phyloP scores from a whole-genome alignment of 2,113 vertebrate species.

The Ancistrus triradiatus region DNA sequence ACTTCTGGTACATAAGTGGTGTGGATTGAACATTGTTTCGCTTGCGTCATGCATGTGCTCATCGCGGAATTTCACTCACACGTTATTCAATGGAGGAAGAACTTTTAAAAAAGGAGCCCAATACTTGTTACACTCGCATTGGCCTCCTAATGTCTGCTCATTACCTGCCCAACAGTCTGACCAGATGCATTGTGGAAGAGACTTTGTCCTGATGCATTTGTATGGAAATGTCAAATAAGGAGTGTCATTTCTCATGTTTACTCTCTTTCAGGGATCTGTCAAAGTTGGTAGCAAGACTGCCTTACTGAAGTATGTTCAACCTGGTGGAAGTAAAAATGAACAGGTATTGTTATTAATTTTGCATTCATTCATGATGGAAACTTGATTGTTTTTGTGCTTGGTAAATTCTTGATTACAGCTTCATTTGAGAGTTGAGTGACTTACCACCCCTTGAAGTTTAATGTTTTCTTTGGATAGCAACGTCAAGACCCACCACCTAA shows the following conservation, averaged over 20 bases:
- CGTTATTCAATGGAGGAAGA: too few species aligned
- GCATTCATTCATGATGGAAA: background rate
- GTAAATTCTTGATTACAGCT: background rate
- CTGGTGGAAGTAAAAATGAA: constrained; percentile 54
- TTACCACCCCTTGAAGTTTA: too few species aligned
- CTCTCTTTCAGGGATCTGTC: constrained; percentile 85
- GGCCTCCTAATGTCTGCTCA: background rate
- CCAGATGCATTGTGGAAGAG: constrained; percentile 56
- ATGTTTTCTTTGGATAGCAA: constrained; percentile 15
- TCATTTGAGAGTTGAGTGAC: background rate
- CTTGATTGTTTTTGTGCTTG: background rate
- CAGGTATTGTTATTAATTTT: constrained; percentile 50
- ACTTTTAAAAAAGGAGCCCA: too few species aligned
- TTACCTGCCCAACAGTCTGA: background rate
- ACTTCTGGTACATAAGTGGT: too few species aligned
- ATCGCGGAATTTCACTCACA: too few species aligned
- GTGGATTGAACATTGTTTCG: too few species aligned
- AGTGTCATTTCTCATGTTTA: constrained; percentile 27
- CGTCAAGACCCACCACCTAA: constrained; percentile 66
- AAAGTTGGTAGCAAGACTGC: constrained; percentile 85
- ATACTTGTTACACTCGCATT: background rate
- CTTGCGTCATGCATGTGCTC: too few species aligned
- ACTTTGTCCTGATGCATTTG: constrained; percentile 27
- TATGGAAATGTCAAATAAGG: background rate
- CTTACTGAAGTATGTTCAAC: constrained; percentile 81